Base-by-base conservation (phyloP, 2,888 invertebrate species). In the Diarsia mendica region DNA sequence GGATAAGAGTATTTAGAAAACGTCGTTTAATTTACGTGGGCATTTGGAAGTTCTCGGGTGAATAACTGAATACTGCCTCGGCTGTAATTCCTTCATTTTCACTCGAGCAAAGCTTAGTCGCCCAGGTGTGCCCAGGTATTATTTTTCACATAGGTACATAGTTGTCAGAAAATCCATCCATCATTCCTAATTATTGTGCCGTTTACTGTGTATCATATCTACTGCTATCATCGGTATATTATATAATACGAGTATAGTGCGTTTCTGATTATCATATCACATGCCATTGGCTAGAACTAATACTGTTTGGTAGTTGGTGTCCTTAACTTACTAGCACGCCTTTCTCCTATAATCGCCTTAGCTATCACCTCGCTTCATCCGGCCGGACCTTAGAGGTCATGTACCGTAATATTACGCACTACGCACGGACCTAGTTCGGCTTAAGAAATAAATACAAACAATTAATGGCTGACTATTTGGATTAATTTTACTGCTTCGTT, bases 351-450 rank as follows among this genome's bases (percentile, higher is more conserved):
- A 68, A 68, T 67, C 72, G 70, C 44, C 67, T 70, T 65, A 64
- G 71, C 83, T 80, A 82, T 80, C 79, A 80, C 83, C 80, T 80
- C 83, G 80, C 79, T 53, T 39, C 83, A 82, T 82, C 80, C 84
- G 80, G 72, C 49, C 44, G 68, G 72, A 83, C 79, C 67, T 60
- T 46, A 77, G 64, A 82, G 83, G 80, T 65, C 71, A 67, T 48
- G 13, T 9, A 65, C 49, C 49, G 49, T 74, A 55, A 55, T 15
- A 66, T 49, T 60, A 33, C 64, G 13, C 61, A 48, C 28, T 44
- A 46, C 75, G 48, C 49, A 48, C 20, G 33, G 39, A 13, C 28
- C 44, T 46, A 51, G 18, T 39, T 39, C 18, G 23, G 58, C 46
- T 55, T 64, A 72, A 28, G 20, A 60, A 78, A 78, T 55, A 64